Evolutionary conservation across 2,113 vertebrate species (phyloP).

Genomic region (Bettongia penicillata): DNA sequence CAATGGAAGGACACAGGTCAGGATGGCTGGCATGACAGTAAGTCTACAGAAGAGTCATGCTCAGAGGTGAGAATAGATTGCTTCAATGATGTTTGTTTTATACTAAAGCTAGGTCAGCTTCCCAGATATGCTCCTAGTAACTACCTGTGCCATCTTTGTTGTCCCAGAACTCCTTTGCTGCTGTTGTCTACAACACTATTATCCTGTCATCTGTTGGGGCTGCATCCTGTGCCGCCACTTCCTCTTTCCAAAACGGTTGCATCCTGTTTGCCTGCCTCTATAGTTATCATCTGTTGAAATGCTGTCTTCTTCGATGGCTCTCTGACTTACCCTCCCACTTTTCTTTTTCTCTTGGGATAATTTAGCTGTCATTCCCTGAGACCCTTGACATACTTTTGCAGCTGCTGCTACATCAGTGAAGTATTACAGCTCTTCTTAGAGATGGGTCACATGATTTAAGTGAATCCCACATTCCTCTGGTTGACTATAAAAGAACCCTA

Average conservation of each 20-base stretch:
- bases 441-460: background rate
- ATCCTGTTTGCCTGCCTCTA: background rate
- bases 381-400: too few relatives aligned
- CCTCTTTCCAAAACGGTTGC: background rate
- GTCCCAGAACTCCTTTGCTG: background rate
- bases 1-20: too few relatives aligned
- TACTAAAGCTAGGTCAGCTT: background rate
- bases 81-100: background rate
- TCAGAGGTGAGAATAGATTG: background rate
- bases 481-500: too few relatives aligned
- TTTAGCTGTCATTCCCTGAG: too few relatives aligned
- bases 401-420: background rate
- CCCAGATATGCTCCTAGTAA: background rate
- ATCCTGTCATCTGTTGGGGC: background rate
- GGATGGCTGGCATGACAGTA: background rate
- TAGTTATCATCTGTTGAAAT: background rate
- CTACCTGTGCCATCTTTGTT: background rate
- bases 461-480: background rate
- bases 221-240: background rate
- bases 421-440: background rate
- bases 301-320: background rate
- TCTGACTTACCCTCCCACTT: background rate
- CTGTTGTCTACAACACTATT: background rate
- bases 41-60: background rate
- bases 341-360: background rate